Percentiles rank a stretch among this genome's conserved stretches.
Conservation (phyloP, 2,113 vertebrate genomes). For the Vicugna pacos region DNA sequence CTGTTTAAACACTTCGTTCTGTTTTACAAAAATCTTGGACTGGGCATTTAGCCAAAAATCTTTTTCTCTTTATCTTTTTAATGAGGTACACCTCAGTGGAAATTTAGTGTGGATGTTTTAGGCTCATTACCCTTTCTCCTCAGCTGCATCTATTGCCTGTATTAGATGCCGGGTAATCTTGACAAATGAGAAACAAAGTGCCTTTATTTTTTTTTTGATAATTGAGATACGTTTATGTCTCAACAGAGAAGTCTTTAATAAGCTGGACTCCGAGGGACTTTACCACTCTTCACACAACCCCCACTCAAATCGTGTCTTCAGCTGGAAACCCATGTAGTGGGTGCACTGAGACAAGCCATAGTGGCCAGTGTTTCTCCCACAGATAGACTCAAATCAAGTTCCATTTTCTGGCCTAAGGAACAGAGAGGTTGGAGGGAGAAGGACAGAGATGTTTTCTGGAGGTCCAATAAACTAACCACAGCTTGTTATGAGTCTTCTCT, state of each 20-base stretch:
- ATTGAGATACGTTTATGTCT: background rate
- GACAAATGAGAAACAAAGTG: background rate
- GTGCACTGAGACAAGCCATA: rapidly evolving
- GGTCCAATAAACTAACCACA: background rate
- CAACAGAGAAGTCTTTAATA: background rate
- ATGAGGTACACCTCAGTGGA: background rate
- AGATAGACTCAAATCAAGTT: background rate
- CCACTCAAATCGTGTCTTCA: background rate
- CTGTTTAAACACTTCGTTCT: background rate
- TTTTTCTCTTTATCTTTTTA: conserved; percentile 24
- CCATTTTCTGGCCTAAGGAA: background rate
- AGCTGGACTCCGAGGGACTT: background rate
- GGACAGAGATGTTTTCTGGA: background rate
- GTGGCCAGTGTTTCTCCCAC: background rate
- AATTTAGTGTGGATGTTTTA: background rate
- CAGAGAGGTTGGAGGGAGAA: too few species aligned
- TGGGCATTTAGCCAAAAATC: conserved; percentile 37
- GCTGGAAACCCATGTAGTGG: background rate
- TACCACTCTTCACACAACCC: background rate
- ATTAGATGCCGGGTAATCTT: background rate
- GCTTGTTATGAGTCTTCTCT: background rate
- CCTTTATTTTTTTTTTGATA: background rate
- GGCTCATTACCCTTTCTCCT: background rate
- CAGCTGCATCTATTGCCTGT: background rate
- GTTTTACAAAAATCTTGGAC: background rate